A percentile compares a stretch with the other conserved stretches of the same genome.
These are phyloP conservation scores for Tragelaphus strepsiceros DNA, from an alignment of 2,113 vertebrate genomes.

Conservation along the genomic window DNA sequence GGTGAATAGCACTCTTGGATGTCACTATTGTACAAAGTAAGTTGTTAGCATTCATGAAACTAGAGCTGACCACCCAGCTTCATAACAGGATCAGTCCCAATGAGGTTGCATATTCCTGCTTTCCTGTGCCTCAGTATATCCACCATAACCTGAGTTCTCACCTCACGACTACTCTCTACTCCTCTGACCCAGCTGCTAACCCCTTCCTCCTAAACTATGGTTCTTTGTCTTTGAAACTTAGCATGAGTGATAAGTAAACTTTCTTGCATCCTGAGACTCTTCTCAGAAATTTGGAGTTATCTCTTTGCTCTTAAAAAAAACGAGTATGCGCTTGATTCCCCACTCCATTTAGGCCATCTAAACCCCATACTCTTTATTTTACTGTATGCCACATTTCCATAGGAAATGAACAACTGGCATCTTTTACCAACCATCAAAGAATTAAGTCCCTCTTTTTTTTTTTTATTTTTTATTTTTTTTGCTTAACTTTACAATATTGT, in stretches of 20 bases:
- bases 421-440: neutral
- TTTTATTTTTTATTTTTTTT: too few species aligned
- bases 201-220: neutral
- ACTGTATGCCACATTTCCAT: too few species aligned
- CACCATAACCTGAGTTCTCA: neutral
- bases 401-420: neutral
- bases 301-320: neutral
- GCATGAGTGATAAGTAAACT: neutral
- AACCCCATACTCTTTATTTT: neutral
- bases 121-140: neutral
- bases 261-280: neutral
- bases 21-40: neutral
- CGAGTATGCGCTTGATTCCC: neutral
- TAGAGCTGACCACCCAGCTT: neutral
- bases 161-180: neutral
- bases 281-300: neutral
- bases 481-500: too few species aligned
- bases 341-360: neutral
- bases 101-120: neutral
- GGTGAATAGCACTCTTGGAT: neutral
- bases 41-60: neutral
- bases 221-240: neutral
- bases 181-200: neutral
- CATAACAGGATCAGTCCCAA: rapidly evolving
- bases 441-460: neutral